These are phyloP conservation scores for Nomada fabriciana DNA, from an alignment of 2,888 invertebrate genomes.

Conservation along the genomic window DNA sequence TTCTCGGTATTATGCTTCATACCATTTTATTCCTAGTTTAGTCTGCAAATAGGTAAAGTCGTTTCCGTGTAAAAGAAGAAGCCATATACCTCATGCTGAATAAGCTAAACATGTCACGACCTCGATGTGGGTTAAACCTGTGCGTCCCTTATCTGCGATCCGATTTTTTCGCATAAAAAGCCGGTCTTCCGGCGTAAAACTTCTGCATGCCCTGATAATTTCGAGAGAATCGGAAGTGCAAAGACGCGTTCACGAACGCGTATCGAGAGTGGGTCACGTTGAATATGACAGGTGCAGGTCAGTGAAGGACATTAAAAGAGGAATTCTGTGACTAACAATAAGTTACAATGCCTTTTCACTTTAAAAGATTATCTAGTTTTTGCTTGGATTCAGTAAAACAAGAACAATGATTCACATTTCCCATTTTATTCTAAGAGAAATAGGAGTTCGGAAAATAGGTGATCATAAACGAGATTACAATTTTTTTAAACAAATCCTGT, in stretches of 20 bases:
- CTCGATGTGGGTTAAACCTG: constrained; percentile 63
- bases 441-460: too few species aligned
- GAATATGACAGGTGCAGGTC: neutral
- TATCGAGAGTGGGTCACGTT: neutral
- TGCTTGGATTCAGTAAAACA: neutral
- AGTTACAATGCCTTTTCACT: neutral
- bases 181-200: constrained; percentile 30
- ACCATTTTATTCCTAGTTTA: neutral
- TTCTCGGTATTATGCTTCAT: neutral
- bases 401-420: too few species aligned
- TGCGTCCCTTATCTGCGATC: constrained; percentile 59
- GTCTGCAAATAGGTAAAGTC: neutral
- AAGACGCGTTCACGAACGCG: constrained; percentile 13
- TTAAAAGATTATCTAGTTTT: neutral
- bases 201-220: constrained; percentile 48
- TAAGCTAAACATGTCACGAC: constrained; percentile 62
- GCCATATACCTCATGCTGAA: constrained; percentile 55
- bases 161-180: constrained; percentile 59
- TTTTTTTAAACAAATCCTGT: too few species aligned
- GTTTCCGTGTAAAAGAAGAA: constrained; percentile 42
- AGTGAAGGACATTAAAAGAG: neutral
- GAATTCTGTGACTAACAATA: neutral
- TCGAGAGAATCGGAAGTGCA: constrained; percentile 37
- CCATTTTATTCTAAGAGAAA: too few species aligned
- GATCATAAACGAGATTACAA: too few species aligned